Evolutionary conservation across 1,140 invertebrate genomes (phyloP).

Genomic region (Episyrphus balteatus): DNA sequence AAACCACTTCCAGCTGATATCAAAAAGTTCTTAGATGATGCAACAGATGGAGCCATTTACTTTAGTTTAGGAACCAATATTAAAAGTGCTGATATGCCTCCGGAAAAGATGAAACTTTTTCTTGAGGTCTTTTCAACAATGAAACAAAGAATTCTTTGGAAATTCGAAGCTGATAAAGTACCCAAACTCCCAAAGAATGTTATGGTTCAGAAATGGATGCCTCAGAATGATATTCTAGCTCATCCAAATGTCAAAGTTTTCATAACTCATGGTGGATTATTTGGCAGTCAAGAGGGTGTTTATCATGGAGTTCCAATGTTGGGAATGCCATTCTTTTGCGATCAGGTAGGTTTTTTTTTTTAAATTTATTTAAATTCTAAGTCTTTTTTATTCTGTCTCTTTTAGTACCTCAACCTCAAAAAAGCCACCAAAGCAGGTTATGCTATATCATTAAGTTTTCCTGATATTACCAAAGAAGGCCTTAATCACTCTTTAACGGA

Average conservation of each 20-base stretch:
- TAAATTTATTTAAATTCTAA: not conserved
- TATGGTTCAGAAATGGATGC: constrained; percentile 46
- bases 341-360: constrained; percentile 31
- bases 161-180: constrained; percentile 42
- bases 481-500: constrained; percentile 34
- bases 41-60: constrained; percentile 44
- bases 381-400: not conserved
- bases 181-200: constrained; percentile 43
- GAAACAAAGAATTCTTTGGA: constrained; percentile 49
- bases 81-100: constrained; percentile 24
- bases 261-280: constrained; percentile 48
- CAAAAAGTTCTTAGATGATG: constrained; percentile 34
- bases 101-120: constrained; percentile 37
- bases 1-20: constrained; percentile 33
- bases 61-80: constrained; percentile 40
- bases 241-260: constrained; percentile 47
- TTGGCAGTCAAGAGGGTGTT: constrained; percentile 47
- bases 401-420: constrained; percentile 23
- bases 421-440: constrained; percentile 19
- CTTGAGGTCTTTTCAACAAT: constrained; percentile 39
- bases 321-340: constrained; percentile 46
- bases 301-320: constrained; percentile 48
- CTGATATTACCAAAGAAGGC: constrained; percentile 24
- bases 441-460: constrained; percentile 27
- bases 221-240: constrained; percentile 48